These are phyloP conservation scores for Drosophila pegasa DNA, from an alignment of 2,888 invertebrate species.

Conservation along the genomic window DNA sequence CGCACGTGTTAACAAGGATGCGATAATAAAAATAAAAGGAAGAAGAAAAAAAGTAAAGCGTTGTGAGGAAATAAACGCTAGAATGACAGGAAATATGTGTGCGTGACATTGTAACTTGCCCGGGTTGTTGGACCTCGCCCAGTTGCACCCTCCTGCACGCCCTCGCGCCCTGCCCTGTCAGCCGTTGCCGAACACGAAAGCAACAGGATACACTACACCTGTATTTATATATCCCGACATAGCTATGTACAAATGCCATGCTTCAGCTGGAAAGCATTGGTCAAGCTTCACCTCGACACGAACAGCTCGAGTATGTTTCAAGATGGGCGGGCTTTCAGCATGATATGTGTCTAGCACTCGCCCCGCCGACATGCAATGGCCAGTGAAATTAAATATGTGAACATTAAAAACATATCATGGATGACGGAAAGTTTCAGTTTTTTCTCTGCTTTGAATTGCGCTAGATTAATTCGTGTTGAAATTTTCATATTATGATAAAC, in stretches of 20 bases:
- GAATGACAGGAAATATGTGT: constrained; percentile 78
- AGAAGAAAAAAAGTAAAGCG: constrained; percentile 38
- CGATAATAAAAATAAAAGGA: constrained; percentile 48
- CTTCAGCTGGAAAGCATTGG: constrained; percentile 15
- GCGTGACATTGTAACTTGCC: constrained; percentile 75
- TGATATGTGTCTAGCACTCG: constrained; percentile 37
- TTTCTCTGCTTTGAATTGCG: background rate
- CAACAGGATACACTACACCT: constrained; percentile 56
- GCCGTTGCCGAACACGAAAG: constrained; percentile 37
- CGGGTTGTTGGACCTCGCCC: constrained; percentile 25
- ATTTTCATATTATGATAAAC: background rate
- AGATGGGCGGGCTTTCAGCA: constrained; percentile 37
- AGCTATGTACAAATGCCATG: constrained; percentile 17
- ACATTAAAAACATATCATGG: constrained; percentile 1
- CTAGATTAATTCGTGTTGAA: no score
- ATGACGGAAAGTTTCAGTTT: background rate
- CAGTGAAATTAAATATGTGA: constrained; percentile 20
- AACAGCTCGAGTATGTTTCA: constrained; percentile 22
- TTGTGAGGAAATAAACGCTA: constrained; percentile 74
- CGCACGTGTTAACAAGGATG: constrained; percentile 78
- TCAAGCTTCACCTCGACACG: constrained; percentile 35
- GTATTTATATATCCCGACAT: constrained; percentile 23
- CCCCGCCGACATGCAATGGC: constrained; percentile 41
- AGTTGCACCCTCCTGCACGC: constrained; percentile 3
- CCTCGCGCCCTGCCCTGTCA: background rate